Evolutionary conservation across 2,888 invertebrate genomes (phyloP).

Genomic region (Rhodophaea formosa): DNA sequence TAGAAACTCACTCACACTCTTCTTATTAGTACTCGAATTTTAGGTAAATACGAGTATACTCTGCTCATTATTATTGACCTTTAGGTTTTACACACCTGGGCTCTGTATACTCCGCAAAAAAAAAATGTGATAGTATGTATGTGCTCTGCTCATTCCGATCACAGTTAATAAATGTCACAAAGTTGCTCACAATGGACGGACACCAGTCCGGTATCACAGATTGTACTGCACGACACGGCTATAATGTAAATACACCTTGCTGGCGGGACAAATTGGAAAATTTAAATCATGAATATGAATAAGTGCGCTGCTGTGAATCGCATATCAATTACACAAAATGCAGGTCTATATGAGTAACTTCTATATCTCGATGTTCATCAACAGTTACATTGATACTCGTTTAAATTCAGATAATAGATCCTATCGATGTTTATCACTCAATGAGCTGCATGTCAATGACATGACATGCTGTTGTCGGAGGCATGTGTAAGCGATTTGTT

Average conservation of each 20-base stretch:
- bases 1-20: too few species aligned
- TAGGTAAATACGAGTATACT: too few species aligned
- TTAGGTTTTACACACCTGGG: too few species aligned
- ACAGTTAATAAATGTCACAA: too few species aligned
- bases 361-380: constrained; percentile 17
- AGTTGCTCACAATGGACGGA: constrained; percentile 19
- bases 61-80: too few species aligned
- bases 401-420: constrained; percentile 13
- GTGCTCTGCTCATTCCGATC: too few species aligned
- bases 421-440: background rate
- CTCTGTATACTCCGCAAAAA: too few species aligned
- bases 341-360: constrained; percentile 66
- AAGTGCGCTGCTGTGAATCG: constrained; percentile 71
- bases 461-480: constrained; percentile 5
- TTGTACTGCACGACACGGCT: constrained; percentile 66
- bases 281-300: constrained; percentile 81
- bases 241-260: constrained; percentile 70
- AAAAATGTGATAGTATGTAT: too few species aligned
- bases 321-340: constrained; percentile 78
- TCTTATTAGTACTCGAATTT: too few species aligned
- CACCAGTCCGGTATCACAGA: too few species aligned
- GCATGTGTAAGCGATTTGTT: constrained; percentile 18
- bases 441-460: constrained; percentile 6
- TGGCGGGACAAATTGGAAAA: constrained; percentile 73
- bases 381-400: constrained; percentile 10